phyloP scores from a whole-genome alignment of 2,113 vertebrate genomes.

The Accipiter virgatus region DNA sequence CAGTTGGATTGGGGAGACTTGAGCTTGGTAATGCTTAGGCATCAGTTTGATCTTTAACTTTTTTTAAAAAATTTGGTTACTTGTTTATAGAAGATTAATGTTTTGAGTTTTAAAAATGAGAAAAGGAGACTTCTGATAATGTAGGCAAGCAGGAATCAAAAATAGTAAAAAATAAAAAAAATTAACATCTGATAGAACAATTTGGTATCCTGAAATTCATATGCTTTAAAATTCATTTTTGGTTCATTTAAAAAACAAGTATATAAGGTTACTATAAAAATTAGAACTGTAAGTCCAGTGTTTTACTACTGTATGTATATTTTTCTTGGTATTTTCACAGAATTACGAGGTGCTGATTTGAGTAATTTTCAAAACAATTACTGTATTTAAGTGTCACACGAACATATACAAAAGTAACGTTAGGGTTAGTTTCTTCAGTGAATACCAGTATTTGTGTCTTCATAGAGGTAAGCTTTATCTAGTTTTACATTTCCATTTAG shows the following conservation, averaged over 20 bases:
- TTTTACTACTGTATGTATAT: background rate
- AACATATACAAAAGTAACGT: background rate
- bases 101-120: background rate
- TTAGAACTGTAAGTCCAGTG: background rate
- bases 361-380: background rate
- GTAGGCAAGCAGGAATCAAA: background rate
- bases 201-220: background rate
- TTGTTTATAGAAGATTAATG: background rate
- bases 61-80: background rate
- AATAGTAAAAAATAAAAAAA: background rate
- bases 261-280: background rate
- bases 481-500: background rate
- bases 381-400: accelerated
- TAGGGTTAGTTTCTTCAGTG: background rate
- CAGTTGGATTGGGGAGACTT: background rate
- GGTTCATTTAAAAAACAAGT: background rate
- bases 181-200: background rate
- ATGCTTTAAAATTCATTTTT: background rate
- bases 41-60: background rate
- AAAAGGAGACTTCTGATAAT: background rate
- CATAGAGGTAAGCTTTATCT: background rate
- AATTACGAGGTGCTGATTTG: background rate
- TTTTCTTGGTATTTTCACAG: background rate
- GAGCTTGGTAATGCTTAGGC: background rate
- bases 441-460: background rate